Percentiles rank a stretch among this genome's conserved stretches.
Conservation (phyloP, 2,888 invertebrate species). For the Ophion obscuratus region DNA sequence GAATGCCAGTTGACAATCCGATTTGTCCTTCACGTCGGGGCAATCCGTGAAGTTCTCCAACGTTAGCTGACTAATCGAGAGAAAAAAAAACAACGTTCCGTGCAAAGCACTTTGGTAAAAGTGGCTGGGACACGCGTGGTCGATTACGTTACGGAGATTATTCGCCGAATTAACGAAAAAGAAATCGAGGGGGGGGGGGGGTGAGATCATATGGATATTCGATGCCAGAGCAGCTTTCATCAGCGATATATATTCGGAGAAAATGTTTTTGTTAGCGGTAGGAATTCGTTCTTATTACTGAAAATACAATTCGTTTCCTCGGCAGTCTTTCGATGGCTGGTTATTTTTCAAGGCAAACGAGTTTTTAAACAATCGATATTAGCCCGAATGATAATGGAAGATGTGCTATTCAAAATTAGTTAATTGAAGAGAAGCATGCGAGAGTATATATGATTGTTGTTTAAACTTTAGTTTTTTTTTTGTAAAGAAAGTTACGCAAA, state of each 20-base stretch:
- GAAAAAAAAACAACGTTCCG: background rate
- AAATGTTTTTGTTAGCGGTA: background rate
- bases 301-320: background rate
- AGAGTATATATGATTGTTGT: background rate
- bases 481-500: background rate
- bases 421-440: background rate
- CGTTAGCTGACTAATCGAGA: background rate
- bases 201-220: background rate
- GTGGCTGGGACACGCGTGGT: background rate
- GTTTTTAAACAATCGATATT: background rate
- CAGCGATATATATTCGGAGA: background rate
- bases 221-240: conserved; percentile 40
- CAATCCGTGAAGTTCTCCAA: background rate
- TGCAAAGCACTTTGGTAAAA: background rate
- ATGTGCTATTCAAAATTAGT: conserved; percentile 13
- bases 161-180: background rate
- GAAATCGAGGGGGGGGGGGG: background rate
- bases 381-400: background rate
- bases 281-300: conserved; percentile 1
- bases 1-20: conserved; percentile 1
- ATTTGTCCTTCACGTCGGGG: background rate
- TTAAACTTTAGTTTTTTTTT: background rate
- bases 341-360: background rate
- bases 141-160: background rate
- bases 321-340: conserved; percentile 6